Percentiles rank a stretch among this genome's conserved stretches.
Evolutionary conservation across 1,140 invertebrate species (phyloP).

Genomic region (Lasioglossum albipes): DNA sequence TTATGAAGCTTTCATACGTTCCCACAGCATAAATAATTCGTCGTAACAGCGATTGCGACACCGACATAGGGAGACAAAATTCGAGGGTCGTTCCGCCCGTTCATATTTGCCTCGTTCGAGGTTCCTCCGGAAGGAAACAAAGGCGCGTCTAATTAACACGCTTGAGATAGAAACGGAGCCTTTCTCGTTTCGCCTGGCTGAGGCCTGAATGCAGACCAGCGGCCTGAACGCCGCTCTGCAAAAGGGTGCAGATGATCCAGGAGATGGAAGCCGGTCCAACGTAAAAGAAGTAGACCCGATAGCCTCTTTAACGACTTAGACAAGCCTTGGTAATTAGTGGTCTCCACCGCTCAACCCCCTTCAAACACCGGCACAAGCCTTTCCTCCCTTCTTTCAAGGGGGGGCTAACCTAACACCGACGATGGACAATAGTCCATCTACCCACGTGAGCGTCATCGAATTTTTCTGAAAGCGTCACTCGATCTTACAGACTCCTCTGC

Average conservation of each 20-base stretch:
- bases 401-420: neutral
- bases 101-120: slow-evolving; percentile 68
- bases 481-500: no score
- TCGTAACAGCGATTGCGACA: slow-evolving; percentile 6
- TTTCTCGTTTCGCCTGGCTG: slow-evolving; percentile 52
- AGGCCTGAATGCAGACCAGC: slow-evolving; percentile 30
- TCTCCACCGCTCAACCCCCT: slow-evolving; percentile 34
- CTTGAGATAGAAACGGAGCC: slow-evolving; percentile 60
- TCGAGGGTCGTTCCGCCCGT: slow-evolving; percentile 40
- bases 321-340: slow-evolving; percentile 67
- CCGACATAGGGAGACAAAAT: slow-evolving; percentile 30
- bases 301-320: slow-evolving; percentile 55
- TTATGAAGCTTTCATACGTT: slow-evolving; percentile 19
- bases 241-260: slow-evolving; percentile 33
- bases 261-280: slow-evolving; percentile 23
- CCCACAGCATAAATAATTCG: slow-evolving; percentile 44
- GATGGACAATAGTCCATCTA: neutral
- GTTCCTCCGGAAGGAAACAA: slow-evolving; percentile 65
- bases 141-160: slow-evolving; percentile 74
- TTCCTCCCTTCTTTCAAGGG: neutral
- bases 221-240: slow-evolving; percentile 21
- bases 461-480: neutral
- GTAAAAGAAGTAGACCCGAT: slow-evolving; percentile 47
- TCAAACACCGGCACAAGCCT: neutral
- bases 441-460: neutral